phyloP scores from a whole-genome alignment of 2,888 invertebrate species.

The Tipula confusa region DNA sequence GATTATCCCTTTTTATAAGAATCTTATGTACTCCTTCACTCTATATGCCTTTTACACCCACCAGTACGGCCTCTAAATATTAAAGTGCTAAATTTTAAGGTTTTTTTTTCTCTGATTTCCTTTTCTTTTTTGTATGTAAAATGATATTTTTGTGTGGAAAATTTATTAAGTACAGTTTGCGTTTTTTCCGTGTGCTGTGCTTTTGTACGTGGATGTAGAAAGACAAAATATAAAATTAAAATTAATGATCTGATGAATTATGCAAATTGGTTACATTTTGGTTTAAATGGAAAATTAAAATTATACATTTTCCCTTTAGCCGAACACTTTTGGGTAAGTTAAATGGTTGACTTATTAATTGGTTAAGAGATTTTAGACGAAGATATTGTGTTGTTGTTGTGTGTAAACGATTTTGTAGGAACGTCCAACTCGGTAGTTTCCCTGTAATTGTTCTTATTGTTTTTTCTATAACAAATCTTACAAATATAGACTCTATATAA shows the following conservation, averaged over 20 bases:
- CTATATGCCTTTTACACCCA: not conserved
- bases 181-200: not conserved
- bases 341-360: slow-evolving; percentile 12
- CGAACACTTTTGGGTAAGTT: not conserved
- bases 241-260: not conserved
- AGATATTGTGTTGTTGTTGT: not conserved
- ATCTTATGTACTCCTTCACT: not conserved
- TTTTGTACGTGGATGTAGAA: not conserved
- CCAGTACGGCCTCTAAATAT: not conserved
- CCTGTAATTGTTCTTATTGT: too few species aligned
- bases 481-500: too few species aligned
- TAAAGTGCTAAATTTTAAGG: not conserved
- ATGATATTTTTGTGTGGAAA: not conserved
- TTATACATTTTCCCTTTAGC: not conserved
- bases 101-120: not conserved
- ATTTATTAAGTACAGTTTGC: not conserved
- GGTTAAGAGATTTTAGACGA: not conserved
- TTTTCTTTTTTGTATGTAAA: not conserved
- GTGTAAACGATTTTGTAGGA: too few species aligned
- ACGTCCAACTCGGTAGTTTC: too few species aligned
- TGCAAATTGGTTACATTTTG: not conserved
- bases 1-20: not conserved
- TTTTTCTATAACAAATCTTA: too few species aligned
- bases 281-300: not conserved
- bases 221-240: not conserved